Evolutionary conservation across 2,888 invertebrate genomes (phyloP), one percentile per base, ranked within the genome.

Genomic region (Atherix ibis): DNA sequence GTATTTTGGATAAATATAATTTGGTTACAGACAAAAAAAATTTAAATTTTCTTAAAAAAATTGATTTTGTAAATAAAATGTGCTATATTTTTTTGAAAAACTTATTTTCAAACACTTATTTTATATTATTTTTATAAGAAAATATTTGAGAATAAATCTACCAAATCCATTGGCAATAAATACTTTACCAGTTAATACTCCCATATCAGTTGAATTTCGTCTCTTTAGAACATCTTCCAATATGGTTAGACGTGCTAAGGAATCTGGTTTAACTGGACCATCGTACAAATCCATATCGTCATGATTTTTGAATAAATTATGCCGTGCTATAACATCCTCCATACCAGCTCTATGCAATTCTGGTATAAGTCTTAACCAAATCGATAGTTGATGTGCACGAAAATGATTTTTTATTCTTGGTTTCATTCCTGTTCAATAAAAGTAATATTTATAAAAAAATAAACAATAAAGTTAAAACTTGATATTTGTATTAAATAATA

Each of bases 311-410:
- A 92, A 85, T 44, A 89, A 71, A 62, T 92, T 91, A 64, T 89
- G 87, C 30, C 81, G 67, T 2, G 81, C 77, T 27, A 82, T 80
- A 6, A 83, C 84, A 57, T 85, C 85, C 50, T 84, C 85, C 83
- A 85, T 85, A 4, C 85, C 85, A 1, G 83, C 79, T 34, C 84
- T 67, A 54, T 87, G 85, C 0, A 87, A 68, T 56, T 92, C 91
- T 0, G 94, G 94, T 30, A 95, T 83, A 5, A 94, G 70, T 5
- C 92, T 79, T 6, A 92, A 63, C 95, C 95, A 95, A 28, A 94
- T 85, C 30, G 92, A 91, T 32, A 94, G 68, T 54, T 92, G 89
- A 61, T 92, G 91, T 2, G 92, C 89, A 31, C 92, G 72, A 64
- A 87, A 94, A 64, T 92, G 92, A 56, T 89, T 88, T 55, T 85